phyloP scores from a whole-genome alignment of 92 coral and sea anemone species.

The Umimayanthus chanpuru region DNA sequence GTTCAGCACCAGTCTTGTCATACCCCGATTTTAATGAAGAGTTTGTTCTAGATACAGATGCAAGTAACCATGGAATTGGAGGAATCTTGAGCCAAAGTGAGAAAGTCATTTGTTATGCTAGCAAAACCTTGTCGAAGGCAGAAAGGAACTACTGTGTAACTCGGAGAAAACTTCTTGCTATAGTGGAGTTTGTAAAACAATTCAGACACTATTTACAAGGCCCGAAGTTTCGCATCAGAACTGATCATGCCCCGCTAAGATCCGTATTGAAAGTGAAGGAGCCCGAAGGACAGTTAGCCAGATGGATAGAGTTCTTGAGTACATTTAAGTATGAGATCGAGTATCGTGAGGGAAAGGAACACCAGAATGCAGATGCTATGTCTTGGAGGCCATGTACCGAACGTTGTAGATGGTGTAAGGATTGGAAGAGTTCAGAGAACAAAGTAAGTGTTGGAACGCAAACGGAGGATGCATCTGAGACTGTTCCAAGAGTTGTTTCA shows the following conservation, averaged over 20 bases:
- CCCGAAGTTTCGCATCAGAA: slow-evolving; percentile 38
- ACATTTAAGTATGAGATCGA: slow-evolving; percentile 45
- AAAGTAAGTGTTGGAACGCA: no score
- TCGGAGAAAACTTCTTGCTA: slow-evolving; percentile 47
- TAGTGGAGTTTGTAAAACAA: slow-evolving; percentile 44
- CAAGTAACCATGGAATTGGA: no score
- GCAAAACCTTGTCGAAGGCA: slow-evolving; percentile 44
- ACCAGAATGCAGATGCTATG: slow-evolving; percentile 40
- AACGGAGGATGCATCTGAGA: no score
- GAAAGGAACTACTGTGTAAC: slow-evolving; percentile 49
- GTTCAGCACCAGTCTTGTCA: no score
- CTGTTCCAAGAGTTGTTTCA: no score
- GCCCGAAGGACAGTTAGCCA: slow-evolving; percentile 30
- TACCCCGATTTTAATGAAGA: no score
- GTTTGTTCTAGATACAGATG: no score
- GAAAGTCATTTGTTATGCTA: slow-evolving; percentile 1
- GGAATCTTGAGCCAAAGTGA: not conserved
- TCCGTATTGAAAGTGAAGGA: slow-evolving; percentile 29
- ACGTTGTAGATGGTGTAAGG: no score
- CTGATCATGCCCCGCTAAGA: slow-evolving; percentile 53
- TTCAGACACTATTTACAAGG: slow-evolving; percentile 39
- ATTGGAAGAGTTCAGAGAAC: no score
- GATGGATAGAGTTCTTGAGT: slow-evolving; percentile 42
- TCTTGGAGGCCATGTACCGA: no score
- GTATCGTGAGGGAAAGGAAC: slow-evolving; percentile 30